Evolutionary conservation across 2,888 invertebrate genomes (phyloP).

Genomic region (Agrochola macilenta): DNA sequence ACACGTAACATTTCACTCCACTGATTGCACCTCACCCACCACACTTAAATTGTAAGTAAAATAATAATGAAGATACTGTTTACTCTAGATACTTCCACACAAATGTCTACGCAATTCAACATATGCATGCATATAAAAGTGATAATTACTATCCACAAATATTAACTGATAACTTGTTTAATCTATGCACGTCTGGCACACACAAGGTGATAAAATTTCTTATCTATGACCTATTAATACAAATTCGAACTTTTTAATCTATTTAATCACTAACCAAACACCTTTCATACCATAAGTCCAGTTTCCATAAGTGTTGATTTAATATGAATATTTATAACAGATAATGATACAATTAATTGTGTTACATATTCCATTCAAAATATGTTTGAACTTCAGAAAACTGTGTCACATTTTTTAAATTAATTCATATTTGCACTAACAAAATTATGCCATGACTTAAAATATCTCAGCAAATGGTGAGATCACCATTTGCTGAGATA

Average conservation of each 20-base stretch:
- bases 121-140: not conserved
- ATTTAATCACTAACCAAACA: constrained; percentile 20
- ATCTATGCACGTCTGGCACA: constrained; percentile 38
- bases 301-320: not conserved
- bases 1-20: constrained; percentile 6
- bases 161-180: constrained; percentile 29
- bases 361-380: not conserved
- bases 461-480: not conserved
- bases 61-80: constrained; percentile 13
- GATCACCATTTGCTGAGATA: too few species aligned
- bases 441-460: not conserved
- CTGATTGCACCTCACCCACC: constrained; percentile 13
- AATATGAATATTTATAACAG: constrained; percentile 7
- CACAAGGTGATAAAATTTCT: constrained; percentile 53
- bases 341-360: not conserved
- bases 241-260: constrained; percentile 53
- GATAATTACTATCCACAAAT: constrained; percentile 22
- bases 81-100: constrained; percentile 53
- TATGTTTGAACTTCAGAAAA: not conserved
- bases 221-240: constrained; percentile 67
- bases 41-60: constrained; percentile 14
- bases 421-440: not conserved
- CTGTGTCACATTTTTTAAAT: not conserved
- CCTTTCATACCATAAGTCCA: not conserved
- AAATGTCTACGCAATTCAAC: constrained; percentile 2